Conservation (phyloP, 1,140 invertebrate genomes). For the Psilanteris sp. region DNA sequence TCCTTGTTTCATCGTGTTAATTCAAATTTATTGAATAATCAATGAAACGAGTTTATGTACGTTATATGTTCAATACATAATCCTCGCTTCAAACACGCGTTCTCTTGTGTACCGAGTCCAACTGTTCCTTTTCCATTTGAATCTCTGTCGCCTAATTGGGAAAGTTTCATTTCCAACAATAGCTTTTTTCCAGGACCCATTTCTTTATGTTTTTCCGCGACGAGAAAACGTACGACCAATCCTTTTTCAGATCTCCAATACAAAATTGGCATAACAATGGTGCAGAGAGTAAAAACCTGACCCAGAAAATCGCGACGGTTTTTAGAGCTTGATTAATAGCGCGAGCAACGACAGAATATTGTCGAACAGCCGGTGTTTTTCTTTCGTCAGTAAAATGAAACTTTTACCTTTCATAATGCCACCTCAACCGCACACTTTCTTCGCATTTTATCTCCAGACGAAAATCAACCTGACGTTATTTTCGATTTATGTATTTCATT, state of each 20-base stretch:
- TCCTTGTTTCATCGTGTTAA: too few relatives aligned
- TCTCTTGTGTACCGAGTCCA: too few relatives aligned
- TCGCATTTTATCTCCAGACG: constrained; percentile 8
- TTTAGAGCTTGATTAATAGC: constrained; percentile 59
- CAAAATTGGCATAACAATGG: constrained; percentile 45
- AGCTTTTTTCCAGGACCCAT: constrained; percentile 9
- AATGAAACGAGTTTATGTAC: too few relatives aligned
- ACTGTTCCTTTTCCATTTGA: constrained; percentile 7
- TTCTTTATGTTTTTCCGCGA: constrained; percentile 28
- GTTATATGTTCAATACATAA: too few relatives aligned
- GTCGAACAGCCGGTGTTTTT: constrained; percentile 29
- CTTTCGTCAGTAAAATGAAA: constrained; percentile 36
- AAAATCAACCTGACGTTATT: constrained; percentile 23
- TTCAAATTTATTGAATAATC: too few relatives aligned
- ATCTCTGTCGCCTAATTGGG: constrained; percentile 19
- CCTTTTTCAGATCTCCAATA: constrained; percentile 25
- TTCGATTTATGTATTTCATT: constrained; percentile 32
- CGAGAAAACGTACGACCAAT: constrained; percentile 13
- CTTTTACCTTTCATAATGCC: constrained; percentile 45
- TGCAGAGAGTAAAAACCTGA: constrained; percentile 46
- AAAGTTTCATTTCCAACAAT: constrained; percentile 35
- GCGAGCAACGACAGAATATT: constrained; percentile 39
- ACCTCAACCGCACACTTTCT: constrained; percentile 27
- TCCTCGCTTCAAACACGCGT: too few relatives aligned
- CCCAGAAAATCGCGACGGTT: constrained; percentile 46